A percentile compares a stretch with the other conserved stretches of the same genome.
These are phyloP conservation scores for Matsumurasca onukii DNA, from an alignment of 1,140 invertebrate species.

Conservation along the genomic window DNA sequence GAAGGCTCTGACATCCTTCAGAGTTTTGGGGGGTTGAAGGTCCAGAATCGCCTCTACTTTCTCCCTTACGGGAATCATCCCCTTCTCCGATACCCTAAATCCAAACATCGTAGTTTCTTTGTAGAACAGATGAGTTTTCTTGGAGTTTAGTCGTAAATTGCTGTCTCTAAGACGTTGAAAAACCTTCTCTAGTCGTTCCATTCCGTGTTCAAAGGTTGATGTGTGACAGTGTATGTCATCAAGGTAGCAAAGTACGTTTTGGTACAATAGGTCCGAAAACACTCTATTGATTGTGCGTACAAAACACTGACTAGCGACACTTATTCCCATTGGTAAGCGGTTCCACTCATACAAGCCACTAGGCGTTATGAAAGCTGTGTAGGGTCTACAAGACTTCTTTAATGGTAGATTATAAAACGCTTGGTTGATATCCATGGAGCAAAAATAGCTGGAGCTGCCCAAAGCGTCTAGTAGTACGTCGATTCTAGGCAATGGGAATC, in stretches of 20 bases:
- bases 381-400: background rate
- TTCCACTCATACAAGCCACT: background rate
- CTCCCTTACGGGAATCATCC: background rate
- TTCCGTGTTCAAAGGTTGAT: background rate
- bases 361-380: background rate
- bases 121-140: background rate
- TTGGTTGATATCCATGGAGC: background rate
- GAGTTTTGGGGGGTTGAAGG: background rate
- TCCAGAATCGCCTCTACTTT: no score
- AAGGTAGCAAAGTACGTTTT: background rate
- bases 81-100: background rate
- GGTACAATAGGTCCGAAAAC: background rate
- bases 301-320: constrained; percentile 8
- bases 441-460: background rate
- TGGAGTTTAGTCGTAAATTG: background rate
- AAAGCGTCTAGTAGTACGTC: background rate
- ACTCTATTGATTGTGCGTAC: background rate
- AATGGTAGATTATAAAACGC: background rate
- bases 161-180: background rate
- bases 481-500: background rate
- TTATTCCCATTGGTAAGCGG: no score
- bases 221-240: background rate
- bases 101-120: background rate
- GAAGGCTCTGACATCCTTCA: background rate
- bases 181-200: background rate